These are phyloP conservation scores for Brachyhypopomus gauderio DNA, from an alignment of 2,113 vertebrate species.

Conservation along the genomic window DNA sequence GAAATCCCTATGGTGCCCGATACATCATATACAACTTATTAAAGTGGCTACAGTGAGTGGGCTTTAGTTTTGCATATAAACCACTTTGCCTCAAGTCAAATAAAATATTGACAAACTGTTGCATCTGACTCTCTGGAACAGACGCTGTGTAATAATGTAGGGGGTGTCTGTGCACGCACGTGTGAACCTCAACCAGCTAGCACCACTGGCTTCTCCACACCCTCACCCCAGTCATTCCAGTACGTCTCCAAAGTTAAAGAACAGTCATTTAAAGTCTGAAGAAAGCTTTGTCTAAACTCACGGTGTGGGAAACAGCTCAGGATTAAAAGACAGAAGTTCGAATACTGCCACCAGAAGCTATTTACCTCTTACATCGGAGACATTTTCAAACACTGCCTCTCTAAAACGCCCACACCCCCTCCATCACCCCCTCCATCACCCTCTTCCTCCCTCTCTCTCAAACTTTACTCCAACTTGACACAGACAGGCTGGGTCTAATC, in stretches of 20 bases:
- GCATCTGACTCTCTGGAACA: constrained; percentile 12
- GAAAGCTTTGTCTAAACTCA: neutral
- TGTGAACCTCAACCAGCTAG: neutral
- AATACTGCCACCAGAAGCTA: neutral
- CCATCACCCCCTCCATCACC: no score
- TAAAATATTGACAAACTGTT: constrained; percentile 43
- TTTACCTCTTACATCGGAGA: neutral
- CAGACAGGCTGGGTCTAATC: constrained; percentile 23
- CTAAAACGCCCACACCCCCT: neutral
- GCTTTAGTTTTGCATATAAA: constrained; percentile 32
- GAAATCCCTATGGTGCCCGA: neutral
- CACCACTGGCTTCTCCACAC: neutral
- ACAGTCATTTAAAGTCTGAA: neutral
- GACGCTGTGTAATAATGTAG: neutral
- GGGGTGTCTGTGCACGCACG: neutral
- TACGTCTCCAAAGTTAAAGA: neutral
- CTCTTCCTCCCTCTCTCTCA: no score
- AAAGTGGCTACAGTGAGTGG: constrained; percentile 12
- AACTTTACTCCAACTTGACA: neutral
- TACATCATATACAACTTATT: constrained; percentile 25
- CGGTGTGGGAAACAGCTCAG: neutral
- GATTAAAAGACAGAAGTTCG: neutral
- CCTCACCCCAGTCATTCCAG: neutral
- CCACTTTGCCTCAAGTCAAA: constrained; percentile 17
- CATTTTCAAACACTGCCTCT: neutral